A percentile compares a stretch with the other conserved stretches of the same genome.
phyloP scores from a whole-genome alignment of 53 echinoderm and acorn worm genomes.

The Echinarachnius parma region DNA sequence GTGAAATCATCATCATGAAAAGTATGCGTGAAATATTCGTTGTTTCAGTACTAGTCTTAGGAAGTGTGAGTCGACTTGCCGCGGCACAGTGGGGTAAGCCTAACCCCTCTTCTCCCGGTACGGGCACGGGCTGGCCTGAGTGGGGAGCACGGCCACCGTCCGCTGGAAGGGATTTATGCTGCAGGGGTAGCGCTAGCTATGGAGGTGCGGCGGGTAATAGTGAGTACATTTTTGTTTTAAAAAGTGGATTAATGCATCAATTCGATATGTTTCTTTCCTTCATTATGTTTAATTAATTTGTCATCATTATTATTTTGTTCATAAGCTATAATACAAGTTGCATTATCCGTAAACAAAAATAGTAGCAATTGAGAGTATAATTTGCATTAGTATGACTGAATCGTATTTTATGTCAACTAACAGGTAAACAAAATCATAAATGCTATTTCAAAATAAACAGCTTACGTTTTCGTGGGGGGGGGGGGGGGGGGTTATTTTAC shows the following conservation, averaged over 20 bases:
- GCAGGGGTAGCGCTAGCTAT: constrained; percentile 14
- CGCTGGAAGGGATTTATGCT: constrained; percentile 5
- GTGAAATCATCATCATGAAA: too few relatives aligned
- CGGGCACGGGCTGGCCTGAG: constrained; percentile 15
- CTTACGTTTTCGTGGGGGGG: too few relatives aligned
- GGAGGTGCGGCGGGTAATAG: constrained; percentile 21
- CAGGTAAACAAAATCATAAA: too few relatives aligned
- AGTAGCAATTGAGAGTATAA: neutral
- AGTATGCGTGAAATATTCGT: too few relatives aligned
- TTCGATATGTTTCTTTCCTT: neutral
- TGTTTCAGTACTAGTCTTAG: constrained; percentile 14
- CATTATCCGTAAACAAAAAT: neutral
- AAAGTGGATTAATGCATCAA: too few relatives aligned
- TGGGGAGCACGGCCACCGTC: neutral
- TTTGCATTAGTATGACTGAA: too few relatives aligned
- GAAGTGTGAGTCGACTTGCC: constrained; percentile 8
- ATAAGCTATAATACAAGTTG: too few relatives aligned
- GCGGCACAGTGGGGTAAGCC: constrained; percentile 10
- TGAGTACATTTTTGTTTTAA: neutral
- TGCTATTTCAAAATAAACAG: too few relatives aligned
- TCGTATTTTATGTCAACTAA: too few relatives aligned
- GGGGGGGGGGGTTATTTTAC: too few relatives aligned
- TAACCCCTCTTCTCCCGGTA: neutral
- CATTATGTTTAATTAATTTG: neutral
- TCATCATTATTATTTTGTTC: too few relatives aligned